Evolutionary conservation across 2,888 invertebrate species (phyloP).

Genomic region (Beris morrisii): DNA sequence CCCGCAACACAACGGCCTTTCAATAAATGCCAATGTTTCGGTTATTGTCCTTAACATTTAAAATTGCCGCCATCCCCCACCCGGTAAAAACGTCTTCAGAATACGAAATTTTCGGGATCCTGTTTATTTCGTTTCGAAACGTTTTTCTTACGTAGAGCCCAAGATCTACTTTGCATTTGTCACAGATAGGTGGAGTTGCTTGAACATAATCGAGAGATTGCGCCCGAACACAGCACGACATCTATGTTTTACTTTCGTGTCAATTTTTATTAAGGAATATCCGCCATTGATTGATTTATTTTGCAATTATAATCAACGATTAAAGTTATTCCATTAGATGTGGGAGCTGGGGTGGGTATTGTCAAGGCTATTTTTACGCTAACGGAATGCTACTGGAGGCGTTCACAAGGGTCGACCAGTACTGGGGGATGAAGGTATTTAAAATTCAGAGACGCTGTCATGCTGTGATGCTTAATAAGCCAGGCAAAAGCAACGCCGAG

Average conservation of each 20-base stretch:
- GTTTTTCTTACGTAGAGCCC: no score
- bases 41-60: no score
- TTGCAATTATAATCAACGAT: slow-evolving; percentile 44
- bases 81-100: no score
- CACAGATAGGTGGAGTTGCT: no score
- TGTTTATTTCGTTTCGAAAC: no score
- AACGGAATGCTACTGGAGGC: not conserved
- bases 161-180: no score
- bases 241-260: slow-evolving; percentile 40
- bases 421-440: slow-evolving; percentile 31
- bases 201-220: not conserved
- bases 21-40: no score
- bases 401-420: slow-evolving; percentile 36
- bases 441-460: slow-evolving; percentile 36
- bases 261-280: slow-evolving; percentile 45
- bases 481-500: slow-evolving; percentile 10
- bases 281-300: slow-evolving; percentile 46
- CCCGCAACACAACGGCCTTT: no score
- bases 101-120: no score
- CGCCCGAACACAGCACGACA: slow-evolving; percentile 20
- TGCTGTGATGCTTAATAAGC: slow-evolving; percentile 37
- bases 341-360: not conserved
- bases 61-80: no score
- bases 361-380: not conserved
- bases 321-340: slow-evolving; percentile 18